Evolutionary conservation across 2,113 vertebrate species (phyloP), one percentile per base, ranked within the genome.

Genomic region (Neomonachus schauinslandi): DNA sequence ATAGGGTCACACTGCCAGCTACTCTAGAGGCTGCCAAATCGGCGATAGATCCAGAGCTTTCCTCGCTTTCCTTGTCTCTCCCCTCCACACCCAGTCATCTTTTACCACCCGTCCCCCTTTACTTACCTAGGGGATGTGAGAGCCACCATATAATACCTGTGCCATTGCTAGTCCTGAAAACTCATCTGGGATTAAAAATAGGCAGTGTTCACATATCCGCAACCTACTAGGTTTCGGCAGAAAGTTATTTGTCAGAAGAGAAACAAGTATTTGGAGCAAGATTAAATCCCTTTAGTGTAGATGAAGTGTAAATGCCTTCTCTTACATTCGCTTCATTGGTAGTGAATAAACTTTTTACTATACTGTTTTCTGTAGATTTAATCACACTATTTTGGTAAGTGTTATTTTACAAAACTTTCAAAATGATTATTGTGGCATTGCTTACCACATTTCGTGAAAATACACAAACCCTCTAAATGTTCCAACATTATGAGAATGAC

Each of bases 351-450:
- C 36, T 36, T 2, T 67, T 95, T 87, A 91, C 57, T 53, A 0
- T 24, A 31, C 10, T 83, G 81, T 53, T 36, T 89, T 86, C 4
- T 72, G 11, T 86, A 79, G 61, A 61, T 53, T 85, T 89, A 96
- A 53, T 87, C 49, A 81, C 24, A 96, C 10, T 90, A 42, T 61
- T 83, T 90, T 59, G 9, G 5, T 87, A 74, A 76, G 39, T 61
- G 31, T 71, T 94, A 55, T 91, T 95, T 94, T 92, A 15, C 2
- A 86, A 53, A 85, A 86, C 65, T 91, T 57, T 84, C 51, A 97
- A 89, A 94, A 69, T 81, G 36, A 84, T 65, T 53, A 57, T 87
- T 94, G 24, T 0, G 49, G 39, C 31, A 18, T 65, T 92, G 26
- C 85, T 91, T 18, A 72, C 67, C 90, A 76, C n/a, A 69, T 69